Base-by-base conservation (phyloP, 2,888 invertebrate genomes). In the Idaea biselata region DNA sequence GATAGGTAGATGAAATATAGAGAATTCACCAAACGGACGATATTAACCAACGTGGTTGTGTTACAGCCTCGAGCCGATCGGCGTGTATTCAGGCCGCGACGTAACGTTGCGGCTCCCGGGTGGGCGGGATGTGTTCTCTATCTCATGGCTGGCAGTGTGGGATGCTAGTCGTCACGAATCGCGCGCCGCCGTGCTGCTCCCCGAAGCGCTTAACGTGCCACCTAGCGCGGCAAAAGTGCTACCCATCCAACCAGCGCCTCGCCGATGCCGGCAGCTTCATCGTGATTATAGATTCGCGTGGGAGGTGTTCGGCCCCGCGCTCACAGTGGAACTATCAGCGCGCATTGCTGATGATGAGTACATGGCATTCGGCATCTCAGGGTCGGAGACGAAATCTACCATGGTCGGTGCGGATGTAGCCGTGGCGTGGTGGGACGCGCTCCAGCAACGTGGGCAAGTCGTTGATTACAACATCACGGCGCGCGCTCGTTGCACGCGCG, bases 361-460 rank as follows among this genome's bases (percentile, higher is more conserved):
- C 87, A 96, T 98, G 94, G 95, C 97, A 16, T 97, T 98, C 86
- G 98, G 98, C 44, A 88, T 97, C 61, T 97, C 97, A 25, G 98
- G 98, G 59, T 95, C 95, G 0, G 88, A 89, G 8, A 89, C 90
- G 18, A 91, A 93, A 55, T 95, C 97, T 72, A 94, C 94, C 86
- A 98, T 98, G 98, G 88, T 96, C 75, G 97, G 97, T 59, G 94
- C 97, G 0, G 98, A 98, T 91, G 95, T 96, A 53, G 96, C 96
- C 0, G 94, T 98, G 44, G 96, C 95, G 6, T 95, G 95, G 72
- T 95, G 96, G 80, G 95, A 96, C 80, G 94, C 94, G 11, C 17
- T n/a, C n/a, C 64, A 72, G 73, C 84, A 79, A 73, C 93, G 96
- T 69, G 97, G 97, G 0, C 94, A 94, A 74, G 96, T 96, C 11